Conservation (phyloP, 2,113 vertebrate genomes). For the Theristicus caerulescens region DNA sequence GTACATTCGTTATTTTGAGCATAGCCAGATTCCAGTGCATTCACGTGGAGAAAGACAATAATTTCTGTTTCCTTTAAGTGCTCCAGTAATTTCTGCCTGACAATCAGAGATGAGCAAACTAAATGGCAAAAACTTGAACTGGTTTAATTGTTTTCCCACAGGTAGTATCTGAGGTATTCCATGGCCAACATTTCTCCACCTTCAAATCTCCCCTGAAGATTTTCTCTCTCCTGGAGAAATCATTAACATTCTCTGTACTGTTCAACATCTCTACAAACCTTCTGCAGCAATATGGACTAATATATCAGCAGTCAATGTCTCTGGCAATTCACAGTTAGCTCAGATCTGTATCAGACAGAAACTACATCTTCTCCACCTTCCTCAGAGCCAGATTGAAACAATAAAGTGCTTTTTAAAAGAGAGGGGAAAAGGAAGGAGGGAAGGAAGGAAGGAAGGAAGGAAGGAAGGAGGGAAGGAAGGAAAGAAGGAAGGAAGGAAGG, state of each 20-base stretch:
- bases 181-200: background rate
- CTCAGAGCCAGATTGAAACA: background rate
- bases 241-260: background rate
- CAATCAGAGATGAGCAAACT: background rate
- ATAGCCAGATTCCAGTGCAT: background rate
- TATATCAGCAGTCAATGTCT: background rate
- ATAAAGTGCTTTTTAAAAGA: background rate
- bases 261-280: background rate
- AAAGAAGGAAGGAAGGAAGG: too few species aligned
- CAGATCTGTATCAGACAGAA: background rate
- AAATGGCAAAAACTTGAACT: background rate
- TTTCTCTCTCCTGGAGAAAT: background rate
- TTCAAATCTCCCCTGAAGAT: background rate
- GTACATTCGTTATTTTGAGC: background rate
- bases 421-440: fast-evolving
- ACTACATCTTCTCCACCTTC: background rate
- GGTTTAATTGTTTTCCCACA: background rate
- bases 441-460: background rate
- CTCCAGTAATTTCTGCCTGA: background rate
- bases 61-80: background rate
- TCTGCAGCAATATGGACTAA: background rate
- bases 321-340: background rate
- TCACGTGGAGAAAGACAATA: background rate
- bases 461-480: too few species aligned
- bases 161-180: background rate